Base-by-base conservation (phyloP, 2,113 vertebrate species). In the Sylvilagus bachmani region DNA sequence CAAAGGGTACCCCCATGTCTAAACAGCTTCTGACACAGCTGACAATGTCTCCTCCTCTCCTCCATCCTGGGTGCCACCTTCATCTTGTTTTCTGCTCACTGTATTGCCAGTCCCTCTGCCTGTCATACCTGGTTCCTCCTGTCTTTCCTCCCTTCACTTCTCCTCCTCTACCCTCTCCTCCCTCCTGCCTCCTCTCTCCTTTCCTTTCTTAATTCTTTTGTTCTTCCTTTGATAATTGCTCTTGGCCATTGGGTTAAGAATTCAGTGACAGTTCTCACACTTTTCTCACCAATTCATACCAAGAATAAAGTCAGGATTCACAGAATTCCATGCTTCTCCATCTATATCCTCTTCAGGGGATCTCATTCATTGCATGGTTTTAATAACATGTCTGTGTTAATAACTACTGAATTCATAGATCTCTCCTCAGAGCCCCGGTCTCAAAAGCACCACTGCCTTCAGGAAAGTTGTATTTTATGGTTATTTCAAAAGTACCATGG, bases 281-380 rank as follows among this genome's bases (percentile, higher is more conserved):
- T 93, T 8, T 71, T 64, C 49, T 92, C 51, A 91, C 84, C 80
- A 89, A 44, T 90, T 85, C 87, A 93, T 81, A 6, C 31, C 31
- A 27, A 96, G 71, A 93, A 93, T 87, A 58, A 93, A 61, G 6
- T 85, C 81, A 85, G 24, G 33, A 78, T 90, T 90, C 24, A 44
- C 16, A 9, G 29, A 31, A 13, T 16, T 58, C 69, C 75, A 80
- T 80, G 14, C 44, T 71, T 44, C 85, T 80, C 69, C 33, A 11
- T n/a, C 29, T 87, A 24, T 2, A 53, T 21, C 6, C n/a, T 77
- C 29, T 49, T 73, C 70, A 84, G 13, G 61, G 21, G 38, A 79
- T 70, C 3, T 64, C 44, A 71, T 25, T 82, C 17, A 36, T 13
- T 75, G 38, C 3, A 6, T 90, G 78, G 10, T 51, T 91, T 91